Evolutionary conservation across 2,888 invertebrate species (phyloP).

Genomic region (Phortica magna): DNA sequence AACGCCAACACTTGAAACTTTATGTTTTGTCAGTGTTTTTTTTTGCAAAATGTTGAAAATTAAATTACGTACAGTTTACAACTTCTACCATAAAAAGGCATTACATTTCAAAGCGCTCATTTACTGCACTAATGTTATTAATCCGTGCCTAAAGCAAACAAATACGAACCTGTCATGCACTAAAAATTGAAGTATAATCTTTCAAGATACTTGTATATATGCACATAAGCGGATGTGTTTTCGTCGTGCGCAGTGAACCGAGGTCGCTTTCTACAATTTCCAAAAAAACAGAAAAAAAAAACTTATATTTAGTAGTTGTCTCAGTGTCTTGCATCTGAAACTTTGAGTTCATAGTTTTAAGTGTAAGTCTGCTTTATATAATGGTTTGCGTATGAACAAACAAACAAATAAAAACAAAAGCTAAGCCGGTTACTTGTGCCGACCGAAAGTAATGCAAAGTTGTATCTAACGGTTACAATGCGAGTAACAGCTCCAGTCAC

Average conservation of each 20-base stretch:
- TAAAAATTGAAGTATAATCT: conserved; percentile 9
- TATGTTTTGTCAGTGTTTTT: too few relatives aligned
- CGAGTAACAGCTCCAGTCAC: neutral
- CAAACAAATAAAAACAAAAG: neutral
- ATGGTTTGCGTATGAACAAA: neutral
- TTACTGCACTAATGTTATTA: conserved; percentile 3
- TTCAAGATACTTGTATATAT: conserved; percentile 1
- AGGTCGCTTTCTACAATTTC: conserved; percentile 22
- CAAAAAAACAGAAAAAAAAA: conserved; percentile 1
- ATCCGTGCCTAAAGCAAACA: neutral
- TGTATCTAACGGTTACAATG: neutral
- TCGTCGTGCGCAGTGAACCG: conserved; percentile 16
- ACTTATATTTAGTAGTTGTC: too few relatives aligned
- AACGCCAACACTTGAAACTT: too few relatives aligned
- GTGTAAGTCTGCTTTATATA: too few relatives aligned
- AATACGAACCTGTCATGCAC: conserved; percentile 8
- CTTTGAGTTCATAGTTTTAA: too few relatives aligned
- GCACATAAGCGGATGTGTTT: conserved; percentile 25
- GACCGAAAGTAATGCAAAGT: too few relatives aligned
- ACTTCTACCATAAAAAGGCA: neutral
- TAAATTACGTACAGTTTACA: too few relatives aligned
- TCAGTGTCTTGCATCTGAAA: too few relatives aligned
- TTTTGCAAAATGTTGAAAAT: too few relatives aligned
- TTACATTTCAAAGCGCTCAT: neutral
- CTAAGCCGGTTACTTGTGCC: too few relatives aligned